These are phyloP conservation scores for Aphelenchoides besseyi DNA, from an alignment of 1,140 invertebrate species.

Conservation along the genomic window DNA sequence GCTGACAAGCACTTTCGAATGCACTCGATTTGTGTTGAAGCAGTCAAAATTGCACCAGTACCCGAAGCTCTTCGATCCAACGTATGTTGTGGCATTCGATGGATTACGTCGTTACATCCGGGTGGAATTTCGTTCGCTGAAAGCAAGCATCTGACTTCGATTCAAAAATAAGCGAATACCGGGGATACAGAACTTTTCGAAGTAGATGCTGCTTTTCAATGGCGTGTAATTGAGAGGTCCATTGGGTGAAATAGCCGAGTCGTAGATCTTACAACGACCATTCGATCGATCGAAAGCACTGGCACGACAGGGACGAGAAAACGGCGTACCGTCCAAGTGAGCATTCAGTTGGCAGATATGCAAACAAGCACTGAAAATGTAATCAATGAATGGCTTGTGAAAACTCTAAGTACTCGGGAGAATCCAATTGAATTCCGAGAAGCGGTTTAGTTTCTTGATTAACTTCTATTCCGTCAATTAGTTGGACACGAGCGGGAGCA, in stretches of 20 bases:
- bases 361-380: too few species aligned
- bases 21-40: conserved; percentile 37
- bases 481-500: conserved; percentile 28
- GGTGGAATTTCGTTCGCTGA: conserved; percentile 29
- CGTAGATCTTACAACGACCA: conserved; percentile 40
- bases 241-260: conserved; percentile 42
- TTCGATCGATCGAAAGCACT: conserved; percentile 35
- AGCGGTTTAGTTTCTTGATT: conserved; percentile 21
- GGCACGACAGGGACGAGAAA: conserved; percentile 34
- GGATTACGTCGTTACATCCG: conserved; percentile 44
- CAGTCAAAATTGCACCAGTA: conserved; percentile 45
- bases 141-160: background rate
- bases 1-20: conserved; percentile 36
- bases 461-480: conserved; percentile 45
- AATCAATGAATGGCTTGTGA: too few species aligned
- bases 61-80: conserved; percentile 29
- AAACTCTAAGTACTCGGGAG: too few species aligned
- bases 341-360: conserved; percentile 41
- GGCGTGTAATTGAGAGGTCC: conserved; percentile 43
- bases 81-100: conserved; percentile 43
- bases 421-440: conserved; percentile 34
- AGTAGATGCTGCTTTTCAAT: conserved; percentile 40
- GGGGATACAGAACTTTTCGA: conserved; percentile 47
- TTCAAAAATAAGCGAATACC: conserved; percentile 23
- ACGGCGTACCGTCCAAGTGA: conserved; percentile 33